Evolutionary conservation across 2,113 vertebrate species (phyloP).

Genomic region (Alligator mississippiensis): DNA sequence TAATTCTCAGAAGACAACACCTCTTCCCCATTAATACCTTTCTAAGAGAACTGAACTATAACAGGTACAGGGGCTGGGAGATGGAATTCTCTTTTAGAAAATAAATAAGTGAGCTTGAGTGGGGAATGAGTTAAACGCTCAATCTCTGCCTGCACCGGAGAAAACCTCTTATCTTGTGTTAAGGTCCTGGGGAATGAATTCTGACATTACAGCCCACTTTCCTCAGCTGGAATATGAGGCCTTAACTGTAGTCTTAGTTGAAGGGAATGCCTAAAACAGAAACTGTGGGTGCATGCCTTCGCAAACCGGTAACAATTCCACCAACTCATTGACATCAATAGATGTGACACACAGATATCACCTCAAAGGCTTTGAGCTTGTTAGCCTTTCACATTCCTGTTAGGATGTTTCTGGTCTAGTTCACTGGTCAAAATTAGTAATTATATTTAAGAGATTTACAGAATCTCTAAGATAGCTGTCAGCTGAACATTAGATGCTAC

Average conservation of each 20-base stretch:
- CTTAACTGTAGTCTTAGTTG: slow-evolving; percentile 42
- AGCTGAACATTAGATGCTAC: not conserved
- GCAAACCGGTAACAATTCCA: slow-evolving; percentile 53
- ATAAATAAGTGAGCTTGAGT: not conserved
- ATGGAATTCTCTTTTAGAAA: not conserved
- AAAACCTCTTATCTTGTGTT: not conserved
- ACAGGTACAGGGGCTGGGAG: not conserved
- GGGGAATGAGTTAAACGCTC: not conserved
- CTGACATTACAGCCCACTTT: slow-evolving; percentile 43
- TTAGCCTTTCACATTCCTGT: slow-evolving; percentile 69
- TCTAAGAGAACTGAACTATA: not conserved
- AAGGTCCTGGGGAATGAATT: slow-evolving; percentile 29
- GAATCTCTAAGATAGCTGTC: slow-evolving; percentile 51
- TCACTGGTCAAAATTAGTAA: slow-evolving; percentile 57
- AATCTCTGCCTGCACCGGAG: not conserved
- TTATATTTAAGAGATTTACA: slow-evolving; percentile 58
- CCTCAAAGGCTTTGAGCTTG: slow-evolving; percentile 64
- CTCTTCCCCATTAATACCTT: not conserved
- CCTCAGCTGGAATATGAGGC: slow-evolving; percentile 18
- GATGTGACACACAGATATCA: slow-evolving; percentile 26
- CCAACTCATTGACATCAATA: slow-evolving; percentile 52
- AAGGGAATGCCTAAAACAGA: slow-evolving; percentile 47
- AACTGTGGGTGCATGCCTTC: slow-evolving; percentile 10
- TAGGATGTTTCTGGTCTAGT: slow-evolving; percentile 41
- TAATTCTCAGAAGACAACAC: not conserved